A percentile compares a stretch with the other conserved stretches of the same genome.
Evolutionary conservation across 1,140 invertebrate species (phyloP).

Genomic region (Nebria ingens): DNA sequence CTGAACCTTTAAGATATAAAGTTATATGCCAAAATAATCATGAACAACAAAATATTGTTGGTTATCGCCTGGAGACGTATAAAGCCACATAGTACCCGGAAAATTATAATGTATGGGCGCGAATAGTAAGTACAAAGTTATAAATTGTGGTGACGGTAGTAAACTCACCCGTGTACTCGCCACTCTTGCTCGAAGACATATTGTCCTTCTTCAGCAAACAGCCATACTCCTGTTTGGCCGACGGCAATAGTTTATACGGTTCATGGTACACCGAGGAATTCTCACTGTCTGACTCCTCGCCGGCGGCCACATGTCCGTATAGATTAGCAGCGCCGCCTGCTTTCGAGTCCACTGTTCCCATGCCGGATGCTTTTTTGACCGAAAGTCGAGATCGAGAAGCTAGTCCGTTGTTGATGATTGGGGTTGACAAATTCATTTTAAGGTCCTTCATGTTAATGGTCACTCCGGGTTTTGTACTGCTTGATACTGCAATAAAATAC

Average conservation of each 20-base stretch:
- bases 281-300: conserved; percentile 46
- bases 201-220: conserved; percentile 41
- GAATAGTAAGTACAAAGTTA: no score
- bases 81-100: no score
- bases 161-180: conserved; percentile 39
- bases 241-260: conserved; percentile 46
- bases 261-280: conserved; percentile 49
- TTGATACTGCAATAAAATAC: conserved; percentile 25
- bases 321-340: conserved; percentile 30
- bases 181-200: conserved; percentile 38
- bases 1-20: no score
- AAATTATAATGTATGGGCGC: no score
- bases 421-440: conserved; percentile 43
- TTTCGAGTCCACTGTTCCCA: conserved; percentile 21
- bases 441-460: conserved; percentile 59
- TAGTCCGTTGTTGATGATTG: conserved; percentile 45
- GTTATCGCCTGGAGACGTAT: no score
- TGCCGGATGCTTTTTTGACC: conserved; percentile 33
- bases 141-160: no score
- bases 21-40: no score
- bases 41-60: no score
- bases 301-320: conserved; percentile 36
- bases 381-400: conserved; percentile 37
- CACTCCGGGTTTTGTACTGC: conserved; percentile 36
- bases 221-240: conserved; percentile 40